A percentile compares a stretch with the other conserved stretches of the same genome.
These are phyloP conservation scores for Zosterops japonicus DNA, from an alignment of 2,113 vertebrate genomes.

Conservation along the genomic window DNA sequence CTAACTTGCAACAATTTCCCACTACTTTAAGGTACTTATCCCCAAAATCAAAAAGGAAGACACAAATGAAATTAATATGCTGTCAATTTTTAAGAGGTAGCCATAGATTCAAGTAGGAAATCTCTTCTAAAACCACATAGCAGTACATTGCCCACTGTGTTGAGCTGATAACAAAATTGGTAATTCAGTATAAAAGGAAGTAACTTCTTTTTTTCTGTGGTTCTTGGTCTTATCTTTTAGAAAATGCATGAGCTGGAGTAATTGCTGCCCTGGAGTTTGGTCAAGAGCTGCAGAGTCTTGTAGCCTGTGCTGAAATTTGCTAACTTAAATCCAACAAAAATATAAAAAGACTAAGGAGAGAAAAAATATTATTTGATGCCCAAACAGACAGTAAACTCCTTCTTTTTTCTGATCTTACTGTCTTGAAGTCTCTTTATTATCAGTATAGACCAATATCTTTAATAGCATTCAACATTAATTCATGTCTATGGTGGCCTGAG, in stretches of 20 bases:
- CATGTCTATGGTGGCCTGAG: not conserved
- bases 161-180: conserved; percentile 15
- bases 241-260: not conserved
- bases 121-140: not conserved
- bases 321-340: not conserved
- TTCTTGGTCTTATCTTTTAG: not conserved
- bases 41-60: not conserved
- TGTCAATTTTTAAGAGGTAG: not conserved
- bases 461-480: not conserved
- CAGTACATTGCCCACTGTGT: not conserved
- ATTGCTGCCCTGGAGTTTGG: not conserved
- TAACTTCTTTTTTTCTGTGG: not conserved
- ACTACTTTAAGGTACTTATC: not conserved
- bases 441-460: not conserved
- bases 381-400: not conserved
- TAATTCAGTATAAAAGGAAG: not conserved
- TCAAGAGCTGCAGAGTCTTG: not conserved
- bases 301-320: not conserved
- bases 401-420: not conserved
- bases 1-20: not conserved
- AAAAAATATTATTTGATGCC: not conserved
- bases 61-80: not conserved
- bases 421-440: not conserved
- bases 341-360: not conserved
- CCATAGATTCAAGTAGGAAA: not conserved